phyloP scores from a whole-genome alignment of 2,797 vertebrate genomes.

The Eremophila alpestris region DNA sequence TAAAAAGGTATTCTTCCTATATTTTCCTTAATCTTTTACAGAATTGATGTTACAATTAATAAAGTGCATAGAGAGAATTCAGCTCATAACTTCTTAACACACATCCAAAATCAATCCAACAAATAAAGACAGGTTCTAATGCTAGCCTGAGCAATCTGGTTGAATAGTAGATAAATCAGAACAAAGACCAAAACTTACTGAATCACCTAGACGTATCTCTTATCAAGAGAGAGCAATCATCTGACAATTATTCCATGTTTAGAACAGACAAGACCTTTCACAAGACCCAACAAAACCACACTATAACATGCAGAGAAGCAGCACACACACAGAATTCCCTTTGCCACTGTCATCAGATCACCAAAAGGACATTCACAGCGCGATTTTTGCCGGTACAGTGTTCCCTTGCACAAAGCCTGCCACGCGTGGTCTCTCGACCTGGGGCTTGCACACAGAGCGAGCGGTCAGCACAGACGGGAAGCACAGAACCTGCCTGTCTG shows the following conservation, averaged over 20 bases:
- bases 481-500: not conserved
- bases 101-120: not conserved
- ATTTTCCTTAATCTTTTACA: not conserved
- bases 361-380: accelerated
- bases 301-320: accelerated
- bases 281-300: not conserved
- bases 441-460: accelerated
- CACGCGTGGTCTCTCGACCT: accelerated
- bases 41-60: not conserved
- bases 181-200: not conserved
- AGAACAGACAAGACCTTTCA: not conserved
- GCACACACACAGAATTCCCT: accelerated
- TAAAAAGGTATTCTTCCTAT: accelerated
- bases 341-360: not conserved
- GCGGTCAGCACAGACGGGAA: accelerated
- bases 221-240: accelerated
- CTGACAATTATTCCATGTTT: not conserved
- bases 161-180: not conserved
- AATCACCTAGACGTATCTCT: not conserved
- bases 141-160: not conserved
- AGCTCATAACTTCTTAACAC: not conserved
- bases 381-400: accelerated
- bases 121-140: not conserved
- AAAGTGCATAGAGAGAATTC: not conserved
- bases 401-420: not conserved